Base-by-base conservation (phyloP, 2,797 vertebrate genomes). In the Sebastiscus tertius region DNA sequence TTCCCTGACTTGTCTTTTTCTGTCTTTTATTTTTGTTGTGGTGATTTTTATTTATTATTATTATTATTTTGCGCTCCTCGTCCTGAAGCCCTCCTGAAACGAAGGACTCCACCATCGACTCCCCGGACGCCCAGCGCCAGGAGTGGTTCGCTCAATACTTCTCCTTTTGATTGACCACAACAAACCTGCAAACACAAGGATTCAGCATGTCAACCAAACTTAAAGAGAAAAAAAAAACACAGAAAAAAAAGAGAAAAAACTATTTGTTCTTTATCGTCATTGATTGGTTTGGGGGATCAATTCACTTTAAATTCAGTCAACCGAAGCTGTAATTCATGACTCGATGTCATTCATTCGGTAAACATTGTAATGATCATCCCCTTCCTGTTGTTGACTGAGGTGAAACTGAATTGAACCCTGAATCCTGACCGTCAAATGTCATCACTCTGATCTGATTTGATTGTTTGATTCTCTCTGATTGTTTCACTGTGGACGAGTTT, bases 101-200 rank as follows among this genome's bases (percentile, higher is more conserved):
- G 81, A 98, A 99, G 86, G 96, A 97, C 89, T 96, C 97, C 49
- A 83, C 97, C 46, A 95, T 95, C 91, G 96, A 96, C 94, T 97
- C 97, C 84, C 95, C 97, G 52, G 98, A 99, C 78, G 94, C 97
- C 49, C 98, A 99, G 80, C 97, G 97, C 91, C 98, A 99, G 95
- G 98, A 99, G 94, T 99, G 98, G 98, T 97, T 99, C 90, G 98
- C 98, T 93, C 97, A 98, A 58, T 99, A 99, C 96, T 99, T 99
- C 96, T 99, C 98, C 22, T 99, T 99, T 96, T 99, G 97, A 99
- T 87, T 87, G 90, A 89, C 93, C 87, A 87, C 82, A 52, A 46
- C 42, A 82, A 83, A 89, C 84, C 86, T 84, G 86, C 95, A 90
- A 88, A 86, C 95, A 87, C 75, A 24, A 87, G 85, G 86, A 92